Evolutionary conservation across 1,140 invertebrate species (phyloP), one percentile per base, ranked within the genome.

Genomic region (Euwallacea fornicatus): DNA sequence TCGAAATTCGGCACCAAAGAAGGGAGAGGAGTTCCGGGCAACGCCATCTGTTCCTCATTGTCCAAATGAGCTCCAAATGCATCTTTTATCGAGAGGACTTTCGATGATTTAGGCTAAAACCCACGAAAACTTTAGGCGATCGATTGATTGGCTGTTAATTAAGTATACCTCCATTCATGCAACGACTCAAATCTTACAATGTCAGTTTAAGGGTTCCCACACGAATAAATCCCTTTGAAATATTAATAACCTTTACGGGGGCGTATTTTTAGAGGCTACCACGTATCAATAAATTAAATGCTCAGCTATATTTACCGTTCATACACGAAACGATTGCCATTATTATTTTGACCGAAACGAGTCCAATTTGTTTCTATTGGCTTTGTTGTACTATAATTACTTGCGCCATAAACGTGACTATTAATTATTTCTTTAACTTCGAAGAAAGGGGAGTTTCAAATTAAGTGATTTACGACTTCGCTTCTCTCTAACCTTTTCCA

Each of bases 1-100:
- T 66, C 54, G 8, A 53, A 59, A 15, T 80, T 78, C 63, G 77
- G 76, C 7, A 79, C 78, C 43, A 81, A 64, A 8, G 79, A 78
- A 7, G 85, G 84, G 58, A 84, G 63, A 4, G 84, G 84, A 7
- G 85, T 85, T 0, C 83, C 82, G 0, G 84, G 84, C 15, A 85
- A 70, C 0, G 83, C 79, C 0, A 41, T 76, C 13, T 47, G 70
- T 47, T 50, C 76, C 71, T 75, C 82, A 66, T 53, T 65, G 42
- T 67, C 80, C 78, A 63, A 75, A 71, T 78, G 78, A 2, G 80
- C 79, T 2, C 79, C 79, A 75, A 85, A 84, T 2, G 82, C 83
- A 2, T 82, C 81, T 42, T 82, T 82, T 42, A 75, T 62, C 2
- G 72, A 69, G 4, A 66, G 33, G 16, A 75, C 64, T 21, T 71